These are phyloP conservation scores for Tragelaphus oryx DNA, from an alignment of 2,797 vertebrate species.

Conservation along the genomic window DNA sequence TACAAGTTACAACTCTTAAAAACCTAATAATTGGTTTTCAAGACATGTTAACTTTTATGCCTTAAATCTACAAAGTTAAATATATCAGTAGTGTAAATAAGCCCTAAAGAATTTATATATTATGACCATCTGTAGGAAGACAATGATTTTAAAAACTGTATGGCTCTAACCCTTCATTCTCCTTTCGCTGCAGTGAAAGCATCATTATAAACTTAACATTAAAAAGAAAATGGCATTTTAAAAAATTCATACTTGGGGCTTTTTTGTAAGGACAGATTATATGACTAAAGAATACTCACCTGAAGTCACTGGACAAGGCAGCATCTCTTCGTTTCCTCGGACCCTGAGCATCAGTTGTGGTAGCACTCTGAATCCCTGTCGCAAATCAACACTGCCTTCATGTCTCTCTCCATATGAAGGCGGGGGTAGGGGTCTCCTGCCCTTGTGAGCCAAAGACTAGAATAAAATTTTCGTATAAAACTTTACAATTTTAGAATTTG, in stretches of 20 bases:
- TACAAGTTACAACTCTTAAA: neutral
- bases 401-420: neutral
- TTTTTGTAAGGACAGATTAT: neutral
- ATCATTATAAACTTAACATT: neutral
- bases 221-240: neutral
- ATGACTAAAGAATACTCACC: neutral
- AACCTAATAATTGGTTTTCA: neutral
- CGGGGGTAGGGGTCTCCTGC: rapidly evolving
- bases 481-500: neutral
- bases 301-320: neutral
- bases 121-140: neutral
- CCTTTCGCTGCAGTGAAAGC: neutral
- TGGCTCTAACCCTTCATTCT: too few relatives aligned
- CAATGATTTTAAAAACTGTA: neutral
- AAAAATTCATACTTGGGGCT: neutral
- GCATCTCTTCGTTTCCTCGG: neutral
- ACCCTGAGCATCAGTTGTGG: neutral
- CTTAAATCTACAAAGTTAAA: neutral
- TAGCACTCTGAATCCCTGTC: neutral
- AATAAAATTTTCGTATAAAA: neutral
- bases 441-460: neutral
- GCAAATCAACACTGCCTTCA: neutral
- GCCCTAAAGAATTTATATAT: neutral
- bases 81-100: neutral
- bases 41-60: neutral